Percentiles rank a stretch among this genome's conserved stretches.
Evolutionary conservation across 2,888 invertebrate species (phyloP).

Genomic region (Suillia variegata): DNA sequence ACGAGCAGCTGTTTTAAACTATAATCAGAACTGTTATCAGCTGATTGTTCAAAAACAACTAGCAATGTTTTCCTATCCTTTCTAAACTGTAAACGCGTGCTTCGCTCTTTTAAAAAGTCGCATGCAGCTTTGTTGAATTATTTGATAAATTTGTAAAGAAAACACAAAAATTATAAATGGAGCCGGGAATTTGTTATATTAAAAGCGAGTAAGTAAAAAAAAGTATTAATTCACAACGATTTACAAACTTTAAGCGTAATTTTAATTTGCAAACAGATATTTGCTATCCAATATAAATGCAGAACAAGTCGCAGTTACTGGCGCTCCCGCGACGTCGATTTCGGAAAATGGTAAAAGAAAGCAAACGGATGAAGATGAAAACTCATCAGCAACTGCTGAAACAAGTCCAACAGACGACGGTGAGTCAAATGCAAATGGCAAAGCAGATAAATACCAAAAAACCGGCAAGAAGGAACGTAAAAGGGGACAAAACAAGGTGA

Average conservation of each 20-base stretch:
- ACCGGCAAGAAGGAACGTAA: slow-evolving; percentile 49
- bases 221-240: background rate
- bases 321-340: too few relatives aligned
- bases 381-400: background rate
- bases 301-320: slow-evolving; percentile 8
- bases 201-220: slow-evolving; percentile 47
- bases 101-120: too few relatives aligned
- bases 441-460: slow-evolving; percentile 35
- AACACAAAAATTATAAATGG: slow-evolving; percentile 46
- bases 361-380: slow-evolving; percentile 21
- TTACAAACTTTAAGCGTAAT: too few relatives aligned
- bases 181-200: slow-evolving; percentile 58
- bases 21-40: too few relatives aligned
- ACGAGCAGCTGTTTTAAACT: too few relatives aligned
- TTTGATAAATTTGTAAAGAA: too few relatives aligned
- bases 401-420: background rate
- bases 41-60: too few relatives aligned
- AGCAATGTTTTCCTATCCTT: too few relatives aligned
- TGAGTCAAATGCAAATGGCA: slow-evolving; percentile 19
- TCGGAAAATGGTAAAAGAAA: slow-evolving; percentile 43
- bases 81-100: too few relatives aligned
- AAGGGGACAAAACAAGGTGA: slow-evolving; percentile 57
- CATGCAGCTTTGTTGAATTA: too few relatives aligned
- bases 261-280: slow-evolving; percentile 27
- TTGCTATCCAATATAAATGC: slow-evolving; percentile 33